Evolutionary conservation across 2,797 vertebrate genomes (phyloP).

Genomic region (Cirrhinus molitorella): DNA sequence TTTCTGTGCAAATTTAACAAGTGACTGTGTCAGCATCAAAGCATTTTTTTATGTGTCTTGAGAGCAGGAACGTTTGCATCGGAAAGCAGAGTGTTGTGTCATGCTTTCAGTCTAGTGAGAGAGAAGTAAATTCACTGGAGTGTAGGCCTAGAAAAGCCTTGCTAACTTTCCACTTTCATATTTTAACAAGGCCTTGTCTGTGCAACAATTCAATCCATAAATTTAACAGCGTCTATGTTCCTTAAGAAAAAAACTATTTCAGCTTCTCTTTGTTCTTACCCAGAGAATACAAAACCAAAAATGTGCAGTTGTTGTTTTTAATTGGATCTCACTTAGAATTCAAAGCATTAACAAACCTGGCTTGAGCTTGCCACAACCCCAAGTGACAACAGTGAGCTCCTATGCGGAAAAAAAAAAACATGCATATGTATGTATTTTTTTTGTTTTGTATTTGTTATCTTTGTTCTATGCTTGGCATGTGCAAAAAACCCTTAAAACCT

Average conservation of each 20-base stretch:
- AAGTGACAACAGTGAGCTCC: conserved; percentile 27
- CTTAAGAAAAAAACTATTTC: conserved; percentile 55
- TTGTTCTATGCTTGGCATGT: conserved; percentile 8
- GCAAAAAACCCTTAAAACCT: background rate
- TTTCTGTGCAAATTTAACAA: conserved; percentile 39
- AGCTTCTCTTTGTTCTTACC: conserved; percentile 50
- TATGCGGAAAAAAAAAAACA: conserved; percentile 33
- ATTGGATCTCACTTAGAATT: conserved; percentile 70
- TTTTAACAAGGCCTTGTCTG: conserved; percentile 69
- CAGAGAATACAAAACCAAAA: conserved; percentile 64
- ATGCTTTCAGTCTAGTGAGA: conserved; percentile 60
- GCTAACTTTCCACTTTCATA: conserved; percentile 72
- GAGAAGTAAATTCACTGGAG: conserved; percentile 61
- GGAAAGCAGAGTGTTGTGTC: conserved; percentile 29
- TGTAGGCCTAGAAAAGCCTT: conserved; percentile 61
- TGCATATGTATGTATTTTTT: background rate
- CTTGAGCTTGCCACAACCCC: conserved; percentile 56
- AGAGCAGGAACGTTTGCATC: conserved; percentile 27
- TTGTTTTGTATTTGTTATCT: background rate
- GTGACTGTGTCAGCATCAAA: conserved; percentile 36
- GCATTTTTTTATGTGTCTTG: conserved; percentile 12
- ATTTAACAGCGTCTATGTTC: conserved; percentile 67
- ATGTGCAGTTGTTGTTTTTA: conserved; percentile 68
- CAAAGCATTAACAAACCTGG: conserved; percentile 62
- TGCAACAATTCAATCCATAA: conserved; percentile 66